Percentiles rank a stretch among this genome's conserved stretches.
Evolutionary conservation across 1,140 invertebrate species (phyloP).

Genomic region (Heliconius hewitsoni): DNA sequence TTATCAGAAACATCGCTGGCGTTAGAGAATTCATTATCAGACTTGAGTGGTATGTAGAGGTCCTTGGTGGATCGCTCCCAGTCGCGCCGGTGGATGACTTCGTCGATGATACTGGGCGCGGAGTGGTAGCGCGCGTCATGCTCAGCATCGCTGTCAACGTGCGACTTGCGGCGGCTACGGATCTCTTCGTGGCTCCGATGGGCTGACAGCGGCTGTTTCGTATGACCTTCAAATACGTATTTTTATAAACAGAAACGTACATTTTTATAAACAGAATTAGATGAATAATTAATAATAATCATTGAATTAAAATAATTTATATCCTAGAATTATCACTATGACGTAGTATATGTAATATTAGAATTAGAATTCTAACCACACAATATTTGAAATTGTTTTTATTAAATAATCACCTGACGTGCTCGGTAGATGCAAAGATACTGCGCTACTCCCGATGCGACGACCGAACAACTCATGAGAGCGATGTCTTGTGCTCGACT

Average conservation of each 20-base stretch:
- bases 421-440: slow-evolving; percentile 62
- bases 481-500: slow-evolving; percentile 47
- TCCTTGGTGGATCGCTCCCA: slow-evolving; percentile 71
- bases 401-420: slow-evolving; percentile 57
- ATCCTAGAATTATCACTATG: no score
- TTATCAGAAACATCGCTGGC: slow-evolving; percentile 27
- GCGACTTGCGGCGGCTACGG: slow-evolving; percentile 54
- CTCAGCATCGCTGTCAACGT: slow-evolving; percentile 44
- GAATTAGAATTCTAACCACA: no score
- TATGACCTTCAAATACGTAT: slow-evolving; percentile 43
- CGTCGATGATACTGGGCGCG: slow-evolving; percentile 71
- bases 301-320: no score
- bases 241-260: no score
- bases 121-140: slow-evolving; percentile 65
- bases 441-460: slow-evolving; percentile 58
- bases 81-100: slow-evolving; percentile 67
- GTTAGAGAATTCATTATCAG: slow-evolving; percentile 38
- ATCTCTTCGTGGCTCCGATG: slow-evolving; percentile 75
- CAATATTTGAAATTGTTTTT: not conserved
- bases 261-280: no score
- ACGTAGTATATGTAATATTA: no score
- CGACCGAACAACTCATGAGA: slow-evolving; percentile 53
- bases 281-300: no score
- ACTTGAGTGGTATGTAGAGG: slow-evolving; percentile 63
- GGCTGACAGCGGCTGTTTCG: slow-evolving; percentile 60